Base-by-base conservation (phyloP, 2,797 vertebrate species). In the Pteronotus mesoamericanus region DNA sequence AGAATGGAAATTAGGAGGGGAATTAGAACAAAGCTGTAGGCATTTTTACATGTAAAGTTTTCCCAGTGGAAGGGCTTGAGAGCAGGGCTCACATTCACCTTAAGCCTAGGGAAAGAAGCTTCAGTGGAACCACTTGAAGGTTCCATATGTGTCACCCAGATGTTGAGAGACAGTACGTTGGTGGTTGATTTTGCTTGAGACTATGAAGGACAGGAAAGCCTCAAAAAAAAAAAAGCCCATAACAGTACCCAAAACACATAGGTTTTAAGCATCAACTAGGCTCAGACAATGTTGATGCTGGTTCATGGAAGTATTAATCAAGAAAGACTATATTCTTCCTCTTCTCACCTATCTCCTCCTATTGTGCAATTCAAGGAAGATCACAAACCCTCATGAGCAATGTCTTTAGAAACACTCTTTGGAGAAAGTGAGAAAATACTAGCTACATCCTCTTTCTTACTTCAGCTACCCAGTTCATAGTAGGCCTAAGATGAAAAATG, bases 61-160 rank as follows among this genome's bases (percentile, higher is more conserved):
- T 96, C 18, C n/a, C 24, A 59, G 46, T 69, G 72, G 37, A 93
- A 86, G 42, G 37, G 22, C 24, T 37, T 89, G 16, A 44, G n/a
- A 80, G 29, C 5, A 19, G 26, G 42, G 19, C 10, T 75, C 46
- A 74, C 29, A 59, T 90, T 94, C 22, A 91, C 32, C 11, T 68
- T 92, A 84, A 93, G 21, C n/a, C 24, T 89, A 84, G 42, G 46
- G 64, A 84, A 95, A 93, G 69, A 16, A 75, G 26, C 48, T 86
- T 89, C 6, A 46, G 3, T 80, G 22, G n/a, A 93, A 93, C 6
- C 14, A 82, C 24, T 53, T 77, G 18, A 91, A 84, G 26, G 42
- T 51, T 86, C 80, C 44, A 39, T 82, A 80, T 55, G 44, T 74
- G 44, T 75, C 74, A 83, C 78, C 10, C 29, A 72, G 42, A 93